Evolutionary conservation across 2,888 invertebrate species (phyloP), one percentile per base, ranked within the genome.

Genomic region (Drosophila mayaguana): DNA sequence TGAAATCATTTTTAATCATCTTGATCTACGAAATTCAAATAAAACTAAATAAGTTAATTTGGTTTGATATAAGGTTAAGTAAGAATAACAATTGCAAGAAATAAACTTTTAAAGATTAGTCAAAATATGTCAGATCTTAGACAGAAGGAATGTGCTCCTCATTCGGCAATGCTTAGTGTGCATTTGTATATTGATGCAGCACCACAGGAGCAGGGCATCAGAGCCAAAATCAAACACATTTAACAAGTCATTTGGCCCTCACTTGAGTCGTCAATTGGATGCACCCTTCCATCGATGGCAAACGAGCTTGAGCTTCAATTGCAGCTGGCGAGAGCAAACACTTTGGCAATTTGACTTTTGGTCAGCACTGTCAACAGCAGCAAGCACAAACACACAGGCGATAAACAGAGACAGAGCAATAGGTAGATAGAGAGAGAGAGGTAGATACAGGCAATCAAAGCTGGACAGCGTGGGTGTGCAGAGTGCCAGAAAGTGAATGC

Each of bases 311-410:
- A 72, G 67, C 53, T 65, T 63, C 65, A 66, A 75, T 65, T 75
- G 72, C 67, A 80, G 68, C 63, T 73, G 73, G 73, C 71, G 68
- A 84, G 66, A 79, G 87, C 81, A 84, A 84, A 88, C 83, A 88
- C 83, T 83, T 86, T 89, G 85, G 73, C 75, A 88, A 89, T 89
- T 88, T 88, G 85, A 87, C 85, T 89, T 84, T 84, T 75, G 89
- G 89, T 84, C 89, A 89, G 81, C 74, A 88, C 62, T 89, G 85
- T 89, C 85, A 89, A 85, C 84, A 85, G 73, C 70, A 83, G 60
- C 71, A 71, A 72, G 68, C 53, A 68, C 75, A 79, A 62, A 25
- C 62, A 45, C 67, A 53, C 48, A 55, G 16, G 20, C 40, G 28
- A 63, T 22, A 54, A 8, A 57, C 18, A 63, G 22, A 43, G 11